Conservation (phyloP, 2,888 invertebrate species). For the Hedychridium roseum region DNA sequence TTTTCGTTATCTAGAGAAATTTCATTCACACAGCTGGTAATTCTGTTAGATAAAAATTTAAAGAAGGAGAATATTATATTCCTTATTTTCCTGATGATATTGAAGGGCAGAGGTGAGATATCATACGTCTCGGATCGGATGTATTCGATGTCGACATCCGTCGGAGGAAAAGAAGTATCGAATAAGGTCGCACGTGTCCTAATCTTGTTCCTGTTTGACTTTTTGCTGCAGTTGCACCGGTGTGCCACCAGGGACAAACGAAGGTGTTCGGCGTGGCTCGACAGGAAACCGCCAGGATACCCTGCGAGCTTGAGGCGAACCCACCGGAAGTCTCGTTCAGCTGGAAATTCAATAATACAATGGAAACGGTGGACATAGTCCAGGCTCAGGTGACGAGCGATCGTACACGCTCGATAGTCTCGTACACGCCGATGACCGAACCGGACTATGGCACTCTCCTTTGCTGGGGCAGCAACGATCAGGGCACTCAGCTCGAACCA, state of each 20-base stretch:
- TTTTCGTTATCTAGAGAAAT: no score
- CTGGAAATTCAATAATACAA: conserved; percentile 82
- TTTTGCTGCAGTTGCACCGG: conserved; percentile 71
- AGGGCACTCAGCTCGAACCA: conserved; percentile 76
- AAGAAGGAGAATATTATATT: no score
- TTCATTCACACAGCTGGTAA: no score
- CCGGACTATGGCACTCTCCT: conserved; percentile 78
- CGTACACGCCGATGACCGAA: conserved; percentile 78
- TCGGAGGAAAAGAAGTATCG: no score
- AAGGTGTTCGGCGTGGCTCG: conserved; percentile 77
- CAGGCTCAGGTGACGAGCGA: conserved; percentile 71
- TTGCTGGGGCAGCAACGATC: conserved; percentile 79
- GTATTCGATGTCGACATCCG: no score
- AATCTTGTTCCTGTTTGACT: no score
- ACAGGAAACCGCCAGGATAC: conserved; percentile 73
- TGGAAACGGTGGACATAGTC: conserved; percentile 75
- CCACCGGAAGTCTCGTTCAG: conserved; percentile 75
- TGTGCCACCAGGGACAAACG: conserved; percentile 75
- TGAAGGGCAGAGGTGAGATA: no score
- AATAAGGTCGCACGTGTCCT: no score
- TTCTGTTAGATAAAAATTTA: no score
- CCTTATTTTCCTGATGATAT: no score
- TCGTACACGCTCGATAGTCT: conserved; percentile 71
- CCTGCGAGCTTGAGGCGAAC: conserved; percentile 81
- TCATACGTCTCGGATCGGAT: no score